Evolutionary conservation across 2,113 vertebrate species (phyloP).

Genomic region (Pseudorasbora parva): DNA sequence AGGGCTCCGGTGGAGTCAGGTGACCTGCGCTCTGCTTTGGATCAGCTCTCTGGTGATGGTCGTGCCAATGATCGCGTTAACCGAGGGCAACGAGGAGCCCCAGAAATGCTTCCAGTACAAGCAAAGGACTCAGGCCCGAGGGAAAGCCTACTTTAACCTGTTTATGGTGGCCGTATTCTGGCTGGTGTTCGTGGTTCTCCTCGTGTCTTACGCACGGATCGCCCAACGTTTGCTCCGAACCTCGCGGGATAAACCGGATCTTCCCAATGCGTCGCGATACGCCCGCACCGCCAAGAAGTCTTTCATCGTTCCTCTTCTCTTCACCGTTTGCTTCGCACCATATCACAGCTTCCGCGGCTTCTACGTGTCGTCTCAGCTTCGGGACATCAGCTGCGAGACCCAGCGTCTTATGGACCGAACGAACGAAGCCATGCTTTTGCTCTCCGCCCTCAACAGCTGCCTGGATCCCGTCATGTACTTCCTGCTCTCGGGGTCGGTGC

Average conservation of each 20-base stretch:
- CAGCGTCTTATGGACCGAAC: constrained; percentile 75
- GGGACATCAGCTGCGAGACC: constrained; percentile 72
- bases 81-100: constrained; percentile 48
- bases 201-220: constrained; percentile 86
- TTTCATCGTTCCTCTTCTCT: constrained; percentile 89
- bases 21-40: constrained; percentile 81
- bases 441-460: constrained; percentile 91
- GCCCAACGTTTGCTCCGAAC: constrained; percentile 79
- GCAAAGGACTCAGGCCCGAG: constrained; percentile 67
- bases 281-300: constrained; percentile 83
- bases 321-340: constrained; percentile 88
- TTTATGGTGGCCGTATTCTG: constrained; percentile 80
- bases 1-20: too few species aligned
- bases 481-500: constrained; percentile 85
- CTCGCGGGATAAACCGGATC: constrained; percentile 78
- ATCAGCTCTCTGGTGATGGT: constrained; percentile 58
- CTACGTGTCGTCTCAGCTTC: constrained; percentile 86
- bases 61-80: constrained; percentile 61
- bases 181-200: constrained; percentile 82
- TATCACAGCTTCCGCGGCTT: constrained; percentile 84
- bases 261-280: constrained; percentile 84
- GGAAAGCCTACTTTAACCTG: constrained; percentile 85
- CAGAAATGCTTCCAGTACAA: constrained; percentile 87
- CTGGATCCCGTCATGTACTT: constrained; percentile 95
- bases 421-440: constrained; percentile 84